A percentile compares a stretch with the other conserved stretches of the same genome.
These are phyloP conservation scores for Xylocopa sonorina DNA, from an alignment of 1,140 invertebrate species.

Conservation along the genomic window DNA sequence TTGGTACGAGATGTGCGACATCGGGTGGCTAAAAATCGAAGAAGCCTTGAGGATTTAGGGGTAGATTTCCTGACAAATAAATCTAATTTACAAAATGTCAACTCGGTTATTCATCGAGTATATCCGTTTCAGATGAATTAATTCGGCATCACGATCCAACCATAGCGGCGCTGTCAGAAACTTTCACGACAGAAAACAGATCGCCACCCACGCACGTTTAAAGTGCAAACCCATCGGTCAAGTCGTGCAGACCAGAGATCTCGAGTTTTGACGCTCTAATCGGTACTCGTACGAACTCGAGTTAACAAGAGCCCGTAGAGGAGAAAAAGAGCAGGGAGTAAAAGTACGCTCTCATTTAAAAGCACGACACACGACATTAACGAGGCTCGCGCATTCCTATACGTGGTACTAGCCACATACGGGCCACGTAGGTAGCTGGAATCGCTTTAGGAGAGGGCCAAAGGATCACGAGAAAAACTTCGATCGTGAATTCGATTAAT, in stretches of 20 bases:
- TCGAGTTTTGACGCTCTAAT: not conserved
- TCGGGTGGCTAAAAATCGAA: not conserved
- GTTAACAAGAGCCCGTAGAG: not conserved
- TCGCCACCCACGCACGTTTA: conserved; percentile 3
- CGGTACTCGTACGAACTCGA: not conserved
- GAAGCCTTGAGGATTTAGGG: too few species aligned
- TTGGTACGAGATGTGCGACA: not conserved
- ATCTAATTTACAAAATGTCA: not conserved
- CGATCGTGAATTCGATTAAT: conserved; percentile 10
- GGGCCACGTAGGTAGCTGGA: too few species aligned
- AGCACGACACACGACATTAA: not conserved
- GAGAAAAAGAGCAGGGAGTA: not conserved
- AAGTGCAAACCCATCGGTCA: not conserved
- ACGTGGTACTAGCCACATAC: not conserved
- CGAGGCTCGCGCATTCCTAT: not conserved
- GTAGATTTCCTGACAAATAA: not conserved
- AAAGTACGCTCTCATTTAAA: not conserved
- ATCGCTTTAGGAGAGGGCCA: not conserved
- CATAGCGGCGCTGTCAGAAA: not conserved
- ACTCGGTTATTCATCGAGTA: too few species aligned
- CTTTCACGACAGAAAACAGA: not conserved
- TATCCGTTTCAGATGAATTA: not conserved
- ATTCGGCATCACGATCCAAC: not conserved
- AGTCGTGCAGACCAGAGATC: not conserved
- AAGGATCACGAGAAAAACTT: not conserved